phyloP scores from a whole-genome alignment of 2,888 invertebrate genomes.

The Schizotus pectinicornis region DNA sequence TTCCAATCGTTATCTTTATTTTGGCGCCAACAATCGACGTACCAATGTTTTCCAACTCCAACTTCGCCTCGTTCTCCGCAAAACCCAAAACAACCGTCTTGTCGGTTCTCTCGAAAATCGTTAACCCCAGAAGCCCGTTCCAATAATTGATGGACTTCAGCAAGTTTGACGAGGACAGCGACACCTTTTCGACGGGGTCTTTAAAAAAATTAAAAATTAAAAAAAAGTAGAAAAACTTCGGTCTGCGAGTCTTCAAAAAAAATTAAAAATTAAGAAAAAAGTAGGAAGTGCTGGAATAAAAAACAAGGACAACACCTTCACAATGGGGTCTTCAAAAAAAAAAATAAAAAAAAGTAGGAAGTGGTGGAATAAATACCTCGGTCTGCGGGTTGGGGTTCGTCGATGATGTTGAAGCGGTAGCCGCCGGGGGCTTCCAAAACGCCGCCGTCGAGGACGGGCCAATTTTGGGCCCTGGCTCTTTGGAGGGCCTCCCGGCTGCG shows the following conservation, averaged over 20 bases:
- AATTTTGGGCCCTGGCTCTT: slow-evolving; percentile 72
- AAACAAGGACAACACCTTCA: slow-evolving; percentile 74
- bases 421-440: slow-evolving; percentile 88
- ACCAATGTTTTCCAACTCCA: slow-evolving; percentile 80
- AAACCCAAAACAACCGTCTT: slow-evolving; percentile 74
- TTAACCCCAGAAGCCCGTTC: slow-evolving; percentile 79
- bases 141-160: slow-evolving; percentile 82
- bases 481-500: slow-evolving; percentile 77
- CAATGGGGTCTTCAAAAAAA: slow-evolving; percentile 50
- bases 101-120: slow-evolving; percentile 68
- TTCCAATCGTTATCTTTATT: neutral
- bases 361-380: slow-evolving; percentile 64
- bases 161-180: slow-evolving; percentile 79
- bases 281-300: slow-evolving; percentile 8
- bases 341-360: slow-evolving; percentile 3
- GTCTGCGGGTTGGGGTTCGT: slow-evolving; percentile 71
- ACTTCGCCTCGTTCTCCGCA: slow-evolving; percentile 72
- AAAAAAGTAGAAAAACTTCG: neutral
- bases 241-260: slow-evolving; percentile 1
- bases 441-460: slow-evolving; percentile 72
- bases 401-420: slow-evolving; percentile 82
- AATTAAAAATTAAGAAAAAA: slow-evolving; percentile 1
- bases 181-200: slow-evolving; percentile 84
- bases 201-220: slow-evolving; percentile 40
- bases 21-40: slow-evolving; percentile 41